A percentile compares a stretch with the other conserved stretches of the same genome.
Evolutionary conservation across 2,888 invertebrate genomes (phyloP).

Genomic region (Eilema sororculum): DNA sequence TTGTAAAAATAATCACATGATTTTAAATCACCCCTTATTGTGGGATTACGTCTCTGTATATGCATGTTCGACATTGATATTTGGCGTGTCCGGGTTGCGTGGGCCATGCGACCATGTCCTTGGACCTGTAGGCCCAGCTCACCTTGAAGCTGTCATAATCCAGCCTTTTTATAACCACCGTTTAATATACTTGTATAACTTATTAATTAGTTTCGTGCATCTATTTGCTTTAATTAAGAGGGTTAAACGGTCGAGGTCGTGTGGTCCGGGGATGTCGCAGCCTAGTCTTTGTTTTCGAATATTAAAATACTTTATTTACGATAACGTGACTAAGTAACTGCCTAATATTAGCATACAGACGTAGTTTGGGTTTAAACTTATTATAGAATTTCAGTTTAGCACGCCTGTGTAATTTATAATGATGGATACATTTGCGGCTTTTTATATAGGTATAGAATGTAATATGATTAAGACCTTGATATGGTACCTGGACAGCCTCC

Average conservation of each 20-base stretch:
- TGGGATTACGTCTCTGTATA: conserved; percentile 46
- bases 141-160: conserved; percentile 58
- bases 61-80: conserved; percentile 44
- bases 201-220: conserved; percentile 62
- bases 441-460: too few relatives aligned
- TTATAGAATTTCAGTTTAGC: conserved; percentile 30
- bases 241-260: conserved; percentile 53
- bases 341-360: conserved; percentile 44
- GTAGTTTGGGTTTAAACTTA: conserved; percentile 35
- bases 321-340: conserved; percentile 33
- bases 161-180: conserved; percentile 36
- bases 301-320: conserved; percentile 51
- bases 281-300: conserved; percentile 45
- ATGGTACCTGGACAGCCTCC: too few relatives aligned
- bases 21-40: conserved; percentile 2
- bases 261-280: conserved; percentile 52
- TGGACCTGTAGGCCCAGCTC: conserved; percentile 40
- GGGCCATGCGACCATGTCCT: conserved; percentile 42
- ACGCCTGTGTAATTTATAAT: conserved; percentile 4
- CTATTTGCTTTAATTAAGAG: conserved; percentile 60
- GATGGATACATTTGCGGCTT: neutral
- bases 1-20: neutral
- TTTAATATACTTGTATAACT: conserved; percentile 35
- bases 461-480: too few relatives aligned
- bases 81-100: conserved; percentile 55